Evolutionary conservation across 2,888 invertebrate genomes (phyloP).

Genomic region (Drosophila longiperda): DNA sequence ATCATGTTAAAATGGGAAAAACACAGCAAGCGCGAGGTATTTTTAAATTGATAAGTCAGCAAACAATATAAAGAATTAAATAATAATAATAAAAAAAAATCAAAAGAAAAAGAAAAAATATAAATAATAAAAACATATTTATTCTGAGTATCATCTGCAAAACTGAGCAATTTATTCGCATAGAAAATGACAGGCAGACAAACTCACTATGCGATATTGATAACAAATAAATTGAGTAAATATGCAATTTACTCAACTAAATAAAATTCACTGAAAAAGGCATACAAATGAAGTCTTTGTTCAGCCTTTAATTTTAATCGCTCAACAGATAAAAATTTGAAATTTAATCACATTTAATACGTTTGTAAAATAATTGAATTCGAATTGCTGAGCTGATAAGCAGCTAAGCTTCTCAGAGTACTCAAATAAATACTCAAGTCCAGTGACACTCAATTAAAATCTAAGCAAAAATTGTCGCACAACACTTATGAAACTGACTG

Average conservation of each 20-base stretch:
- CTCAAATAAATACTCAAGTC: conserved; percentile 9
- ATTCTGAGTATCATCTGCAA: neutral
- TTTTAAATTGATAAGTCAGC: neutral
- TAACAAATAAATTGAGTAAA: neutral
- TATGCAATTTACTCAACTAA: neutral
- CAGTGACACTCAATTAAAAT: conserved; percentile 57
- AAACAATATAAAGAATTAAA: too few species aligned
- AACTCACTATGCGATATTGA: neutral
- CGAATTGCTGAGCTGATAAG: neutral
- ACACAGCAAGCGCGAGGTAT: neutral
- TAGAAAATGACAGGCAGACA: neutral
- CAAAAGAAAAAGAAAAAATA: neutral
- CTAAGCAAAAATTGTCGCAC: conserved; percentile 33
- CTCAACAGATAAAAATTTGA: neutral
- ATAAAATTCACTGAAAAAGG: neutral
- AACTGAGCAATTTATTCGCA: neutral
- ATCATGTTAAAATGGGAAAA: too few species aligned
- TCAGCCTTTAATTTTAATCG: neutral
- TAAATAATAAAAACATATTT: neutral
- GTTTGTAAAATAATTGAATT: conserved; percentile 15
- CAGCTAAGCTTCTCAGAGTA: conserved; percentile 1
- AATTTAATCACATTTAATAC: conserved; percentile 15
- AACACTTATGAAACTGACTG: conserved; percentile 34
- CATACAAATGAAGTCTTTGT: neutral
- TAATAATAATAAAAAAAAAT: too few species aligned